Base-by-base conservation (phyloP, 2,113 vertebrate genomes). In the Thalassoma bifasciatum region DNA sequence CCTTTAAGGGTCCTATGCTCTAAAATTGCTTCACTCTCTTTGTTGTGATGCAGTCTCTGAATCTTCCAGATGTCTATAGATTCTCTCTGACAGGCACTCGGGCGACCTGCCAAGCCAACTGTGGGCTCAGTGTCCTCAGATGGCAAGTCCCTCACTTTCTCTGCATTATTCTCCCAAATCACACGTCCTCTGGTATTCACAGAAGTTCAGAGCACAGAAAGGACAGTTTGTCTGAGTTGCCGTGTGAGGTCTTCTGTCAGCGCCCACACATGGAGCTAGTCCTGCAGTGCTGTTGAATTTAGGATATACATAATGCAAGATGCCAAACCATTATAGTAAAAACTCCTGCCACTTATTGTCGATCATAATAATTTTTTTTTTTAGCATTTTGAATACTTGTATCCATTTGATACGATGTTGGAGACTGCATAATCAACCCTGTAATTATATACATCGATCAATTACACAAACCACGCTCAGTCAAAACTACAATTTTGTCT, bases 191-290 rank as follows among this genome's bases (percentile, higher is more conserved):
- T 66, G 69, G 72, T 75, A 58, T 80, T 89, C 79, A 76, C 77
- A 79, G 78, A 66, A 64, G 84, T 57, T 81, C 82, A 49, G 78
- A 85, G 77, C 63, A 36, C 70, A 75, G 84, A 83, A 47, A 82
- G 75, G 77, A 88, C 81, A 73, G 79, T 83, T 88, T 82, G 66
- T 77, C 75, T 67, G 73, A 80, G 74, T 85, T 82, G 38, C 66
- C 80, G 77, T 71, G 71, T 26, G 37, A 84, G 73, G 80, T 82
- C 65, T 69, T 68, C 56, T 79, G 80, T 64, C 68, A 79, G 77
- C 38, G 36, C 76, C 81, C 78, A 85, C 86, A 82, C 65, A 77
- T 74, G 81, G 44, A 82, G 53, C 40, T 42, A 62, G 38, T 58
- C 64, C 22, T 56, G 53, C 13, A 60, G 46, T 12, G 60, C 37